Evolutionary conservation across 2,888 invertebrate species (phyloP).

Genomic region (Salpingus planirostris): DNA sequence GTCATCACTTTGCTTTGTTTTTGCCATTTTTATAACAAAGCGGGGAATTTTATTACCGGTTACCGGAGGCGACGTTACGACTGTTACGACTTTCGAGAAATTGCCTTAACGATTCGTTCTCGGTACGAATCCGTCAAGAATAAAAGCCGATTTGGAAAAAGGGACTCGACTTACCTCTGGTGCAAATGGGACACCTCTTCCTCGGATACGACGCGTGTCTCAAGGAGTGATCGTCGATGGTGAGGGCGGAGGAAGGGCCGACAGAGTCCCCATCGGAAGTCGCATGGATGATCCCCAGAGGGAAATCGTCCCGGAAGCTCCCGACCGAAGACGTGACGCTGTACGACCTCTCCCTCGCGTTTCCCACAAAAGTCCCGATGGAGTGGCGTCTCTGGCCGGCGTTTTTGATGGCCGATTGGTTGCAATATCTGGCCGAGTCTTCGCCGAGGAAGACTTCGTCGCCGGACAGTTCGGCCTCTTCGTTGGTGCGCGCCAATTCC

Average conservation of each 20-base stretch:
- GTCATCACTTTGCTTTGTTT: too few species aligned
- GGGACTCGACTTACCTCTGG: constrained; percentile 10
- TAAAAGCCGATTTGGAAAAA: too few species aligned
- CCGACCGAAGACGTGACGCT: constrained; percentile 30
- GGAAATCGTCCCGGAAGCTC: constrained; percentile 35
- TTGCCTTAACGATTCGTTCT: too few species aligned
- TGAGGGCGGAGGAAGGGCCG: constrained; percentile 17
- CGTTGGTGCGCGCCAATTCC: constrained; percentile 26
- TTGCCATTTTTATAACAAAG: too few species aligned
- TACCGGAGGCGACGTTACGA: too few species aligned
- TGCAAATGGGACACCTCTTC: constrained; percentile 32
- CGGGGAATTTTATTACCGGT: too few species aligned
- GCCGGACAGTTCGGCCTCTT: constrained; percentile 27
- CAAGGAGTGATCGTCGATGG: constrained; percentile 36
- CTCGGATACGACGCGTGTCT: constrained; percentile 39
- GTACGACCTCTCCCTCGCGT: constrained; percentile 27
- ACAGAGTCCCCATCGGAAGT: constrained; percentile 23
- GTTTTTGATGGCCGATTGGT: constrained; percentile 40
- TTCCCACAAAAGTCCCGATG: constrained; percentile 42
- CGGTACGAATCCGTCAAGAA: too few species aligned
- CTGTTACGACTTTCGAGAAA: too few species aligned
- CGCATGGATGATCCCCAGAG: constrained; percentile 29
- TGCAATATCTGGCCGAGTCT: constrained; percentile 46
- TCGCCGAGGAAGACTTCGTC: constrained; percentile 53
- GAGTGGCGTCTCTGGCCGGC: constrained; percentile 7